These are phyloP conservation scores for Phyllotreta striolata DNA, from an alignment of 2,888 invertebrate genomes.

Conservation along the genomic window DNA sequence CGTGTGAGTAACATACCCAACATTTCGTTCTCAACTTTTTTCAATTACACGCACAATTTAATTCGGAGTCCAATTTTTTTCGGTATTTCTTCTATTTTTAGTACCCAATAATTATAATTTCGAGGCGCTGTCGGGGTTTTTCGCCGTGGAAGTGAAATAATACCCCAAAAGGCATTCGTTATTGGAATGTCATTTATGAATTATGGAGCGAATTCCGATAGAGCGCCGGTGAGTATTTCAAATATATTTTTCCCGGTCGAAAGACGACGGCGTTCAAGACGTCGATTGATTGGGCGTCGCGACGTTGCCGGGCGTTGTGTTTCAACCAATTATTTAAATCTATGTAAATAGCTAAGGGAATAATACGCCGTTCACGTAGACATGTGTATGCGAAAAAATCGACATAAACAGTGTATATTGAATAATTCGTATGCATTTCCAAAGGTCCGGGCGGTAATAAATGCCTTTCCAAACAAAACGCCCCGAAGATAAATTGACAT, in stretches of 20 bases:
- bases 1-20: too few species aligned
- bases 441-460: neutral
- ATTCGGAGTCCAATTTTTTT: too few species aligned
- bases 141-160: conserved; percentile 21
- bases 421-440: conserved; percentile 10
- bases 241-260: conserved; percentile 19
- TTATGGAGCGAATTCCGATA: conserved; percentile 28
- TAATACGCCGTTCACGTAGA: too few species aligned
- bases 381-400: neutral
- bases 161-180: conserved; percentile 10
- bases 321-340: too few species aligned
- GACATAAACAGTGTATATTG: neutral
- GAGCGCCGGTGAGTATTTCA: conserved; percentile 20
- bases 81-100: too few species aligned
- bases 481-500: conserved; percentile 26
- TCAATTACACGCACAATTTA: too few species aligned
- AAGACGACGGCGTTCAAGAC: conserved; percentile 14
- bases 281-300: neutral
- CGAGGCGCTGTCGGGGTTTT: conserved; percentile 9
- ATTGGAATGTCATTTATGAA: conserved; percentile 27
- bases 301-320: neutral
- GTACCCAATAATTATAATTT: conserved; percentile 23
- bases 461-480: conserved; percentile 24
- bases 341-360: too few species aligned
- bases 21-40: too few species aligned